Evolutionary conservation across 2,797 vertebrate genomes (phyloP), one percentile per base, ranked within the genome.

Genomic region (Rhynchonycteris naso): DNA sequence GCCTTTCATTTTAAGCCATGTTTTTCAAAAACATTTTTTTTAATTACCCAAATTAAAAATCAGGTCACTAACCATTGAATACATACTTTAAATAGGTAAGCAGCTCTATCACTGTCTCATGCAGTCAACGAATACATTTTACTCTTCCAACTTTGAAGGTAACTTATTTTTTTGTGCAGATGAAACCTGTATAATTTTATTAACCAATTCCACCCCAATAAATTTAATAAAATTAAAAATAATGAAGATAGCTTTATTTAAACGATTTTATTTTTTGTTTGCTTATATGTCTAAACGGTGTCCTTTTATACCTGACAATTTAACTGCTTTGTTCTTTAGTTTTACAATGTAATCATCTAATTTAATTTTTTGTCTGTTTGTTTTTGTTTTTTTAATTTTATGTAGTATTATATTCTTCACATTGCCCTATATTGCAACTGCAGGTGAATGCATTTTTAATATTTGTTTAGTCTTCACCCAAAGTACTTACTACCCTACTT

Each of bases 1-100:
- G 24, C 35, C 21, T 86, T 90, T 76, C 83, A 75, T 72, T 92
- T 43, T 78, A 24, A 87, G 16, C 7, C 13, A 43, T 71, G 0
- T n/a, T 68, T 90, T 35, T 96, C 91, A 96, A 82, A 96, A 88
- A 75, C 5, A 21, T 5, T 72, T 58, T 8, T 26, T 90, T 43
- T 26, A 78, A 11, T 43, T 90, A 19, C 78, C 19, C 65, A 90
- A 5, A 4, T 97, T 92, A 86, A 95, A 65, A 74, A 92, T 83
- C 28, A 87, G 22, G 26, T 96, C 21, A 13, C 38, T 50, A 58
- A 58, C 35, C 96, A 83, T 15, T 59, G 4, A 72, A 18, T 79
- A 47, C 8, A 22, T 54, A 58, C 54, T 68, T 95, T 96, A 68
- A 82, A 86, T 95, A 82, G 93, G 4, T 14, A 87, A 93, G 16